phyloP scores from a whole-genome alignment of 2,113 vertebrate species.

The Artemisiospiza belli region DNA sequence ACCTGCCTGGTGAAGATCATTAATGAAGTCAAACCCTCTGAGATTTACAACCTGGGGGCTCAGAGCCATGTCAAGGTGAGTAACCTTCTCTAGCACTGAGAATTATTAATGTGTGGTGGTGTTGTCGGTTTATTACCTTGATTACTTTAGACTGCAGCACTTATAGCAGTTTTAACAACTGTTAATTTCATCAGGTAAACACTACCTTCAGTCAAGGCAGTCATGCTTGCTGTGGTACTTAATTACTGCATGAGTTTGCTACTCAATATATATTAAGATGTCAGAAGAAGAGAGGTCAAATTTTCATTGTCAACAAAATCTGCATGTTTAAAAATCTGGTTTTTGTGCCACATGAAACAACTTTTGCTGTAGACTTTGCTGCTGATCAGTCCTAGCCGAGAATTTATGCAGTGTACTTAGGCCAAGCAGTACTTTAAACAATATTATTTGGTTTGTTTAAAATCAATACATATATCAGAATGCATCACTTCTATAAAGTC shows the following conservation, averaged over 20 bases:
- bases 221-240: background rate
- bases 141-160: background rate
- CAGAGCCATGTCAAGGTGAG: conserved; percentile 97
- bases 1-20: conserved; percentile 99
- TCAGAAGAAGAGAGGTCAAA: background rate
- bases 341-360: background rate
- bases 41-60: conserved; percentile 97
- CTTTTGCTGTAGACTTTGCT: background rate
- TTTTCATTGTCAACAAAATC: background rate
- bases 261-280: background rate
- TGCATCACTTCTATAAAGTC: background rate
- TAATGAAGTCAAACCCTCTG: conserved; percentile 91
- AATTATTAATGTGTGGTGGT: background rate
- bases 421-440: background rate
- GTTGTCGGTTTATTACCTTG: background rate
- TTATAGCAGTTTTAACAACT: background rate
- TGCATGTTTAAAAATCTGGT: background rate
- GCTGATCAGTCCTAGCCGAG: background rate
- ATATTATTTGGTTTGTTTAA: background rate
- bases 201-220: background rate
- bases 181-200: background rate
- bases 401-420: background rate
- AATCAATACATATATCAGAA: background rate
- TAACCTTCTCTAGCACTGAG: background rate
- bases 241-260: background rate